phyloP scores from a whole-genome alignment of 1,140 invertebrate genomes.

The Prorops nasuta region DNA sequence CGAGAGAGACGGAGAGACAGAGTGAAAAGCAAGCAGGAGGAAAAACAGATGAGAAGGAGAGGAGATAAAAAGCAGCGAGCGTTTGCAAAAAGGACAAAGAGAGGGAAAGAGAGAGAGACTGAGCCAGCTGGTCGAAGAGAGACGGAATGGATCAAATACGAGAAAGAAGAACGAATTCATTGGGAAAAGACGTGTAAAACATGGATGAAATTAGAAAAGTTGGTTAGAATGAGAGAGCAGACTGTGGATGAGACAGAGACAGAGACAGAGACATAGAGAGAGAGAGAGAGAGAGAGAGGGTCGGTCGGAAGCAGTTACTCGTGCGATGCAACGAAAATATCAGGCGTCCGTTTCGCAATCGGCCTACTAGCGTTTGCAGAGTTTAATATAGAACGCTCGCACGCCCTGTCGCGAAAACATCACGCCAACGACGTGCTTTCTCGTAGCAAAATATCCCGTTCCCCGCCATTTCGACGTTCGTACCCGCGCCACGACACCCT shows the following conservation, averaged over 20 bases:
- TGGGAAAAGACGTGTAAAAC: too few relatives aligned
- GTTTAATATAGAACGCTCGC: conserved; percentile 49
- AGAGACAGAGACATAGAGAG: neutral
- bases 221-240: conserved; percentile 13
- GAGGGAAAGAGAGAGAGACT: conserved; percentile 13
- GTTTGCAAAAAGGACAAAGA: neutral
- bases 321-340: conserved; percentile 51
- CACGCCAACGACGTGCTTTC: conserved; percentile 26
- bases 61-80: neutral
- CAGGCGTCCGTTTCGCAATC: conserved; percentile 47
- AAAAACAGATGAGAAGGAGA: conserved; percentile 5
- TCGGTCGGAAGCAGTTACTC: conserved; percentile 52
- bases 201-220: too few relatives aligned
- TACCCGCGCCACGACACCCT: neutral
- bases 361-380: conserved; percentile 37
- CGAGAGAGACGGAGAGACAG: too few relatives aligned
- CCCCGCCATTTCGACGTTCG: too few relatives aligned
- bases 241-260: conserved; percentile 5
- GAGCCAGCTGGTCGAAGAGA: conserved; percentile 3
- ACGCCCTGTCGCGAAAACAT: conserved; percentile 38
- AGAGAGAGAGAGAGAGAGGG: conserved; percentile 4
- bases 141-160: conserved; percentile 7
- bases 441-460: conserved; percentile 7
- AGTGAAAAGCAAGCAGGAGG: neutral
- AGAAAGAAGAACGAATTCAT: conserved; percentile 20